Base-by-base conservation (phyloP, 2,113 vertebrate genomes). In the Atherinomorus stipes region DNA sequence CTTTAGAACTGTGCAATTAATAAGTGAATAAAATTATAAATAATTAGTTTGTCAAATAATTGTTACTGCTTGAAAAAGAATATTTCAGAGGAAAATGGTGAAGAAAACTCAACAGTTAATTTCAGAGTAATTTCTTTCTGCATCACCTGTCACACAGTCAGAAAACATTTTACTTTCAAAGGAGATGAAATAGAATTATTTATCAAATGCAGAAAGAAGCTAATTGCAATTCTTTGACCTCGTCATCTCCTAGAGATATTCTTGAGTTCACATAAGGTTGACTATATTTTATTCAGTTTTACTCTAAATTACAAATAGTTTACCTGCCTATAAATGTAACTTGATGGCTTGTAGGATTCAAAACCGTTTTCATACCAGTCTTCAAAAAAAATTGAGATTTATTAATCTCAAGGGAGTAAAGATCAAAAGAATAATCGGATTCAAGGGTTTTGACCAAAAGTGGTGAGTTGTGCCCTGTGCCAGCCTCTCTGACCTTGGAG, bases 181-280 rank as follows among this genome's bases (percentile, higher is more conserved):
- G 37, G 8, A 52, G 9, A 71, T 31, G 0, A n/a, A 76, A 37
- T 22, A 16, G 42, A 65, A 37, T 49, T 45, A 67, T 71, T 66
- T 6, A 57, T 57, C 5, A 57, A 44, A 56, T 44, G 26, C 18
- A 28, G 18, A 45, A 15, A 40, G 6, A 16, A 59, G 0, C 6
- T 47, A 53, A 61, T 26, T 13, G 5, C 15, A 57, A 0, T 42
- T 63, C 31, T 56, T 37, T 12, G 28, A 40, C 16, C 15, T 11
- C n/a, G 16, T 50, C 7, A 37, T 44, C 0, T 28, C 1, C 1
- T 34, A n/a, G 40, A 15, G 50, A 62, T 38, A 21, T 40, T 9
- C 10, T 31, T 1, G 13, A 1, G 19, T 44, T 59, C 2, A 58
- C 1, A 4, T 44, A 4, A 12, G n/a, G 34, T 21, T 56, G n/a